Percentiles rank a stretch among this genome's conserved stretches.
Evolutionary conservation across 2,888 invertebrate species (phyloP).

Genomic region (Philonicus albiceps): DNA sequence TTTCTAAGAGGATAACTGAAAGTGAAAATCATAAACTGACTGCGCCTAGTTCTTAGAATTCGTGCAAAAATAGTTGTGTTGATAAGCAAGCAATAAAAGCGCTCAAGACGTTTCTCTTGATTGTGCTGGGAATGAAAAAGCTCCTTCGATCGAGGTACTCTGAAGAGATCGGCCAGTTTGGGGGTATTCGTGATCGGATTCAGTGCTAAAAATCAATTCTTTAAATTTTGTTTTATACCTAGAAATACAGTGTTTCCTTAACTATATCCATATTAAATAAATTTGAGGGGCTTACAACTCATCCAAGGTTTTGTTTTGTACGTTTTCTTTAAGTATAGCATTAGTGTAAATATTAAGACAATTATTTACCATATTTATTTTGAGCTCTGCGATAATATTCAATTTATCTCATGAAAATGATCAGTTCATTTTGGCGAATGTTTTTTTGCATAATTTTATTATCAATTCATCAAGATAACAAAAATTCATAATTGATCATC

Average conservation of each 20-base stretch:
- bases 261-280: not conserved
- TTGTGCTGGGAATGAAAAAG: not conserved
- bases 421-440: too few species aligned
- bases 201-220: not conserved
- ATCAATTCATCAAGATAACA: too few species aligned
- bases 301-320: not conserved
- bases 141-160: not conserved
- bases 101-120: not conserved
- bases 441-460: too few species aligned
- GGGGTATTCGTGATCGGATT: not conserved
- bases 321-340: not conserved
- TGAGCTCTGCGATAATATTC: too few species aligned
- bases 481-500: too few species aligned
- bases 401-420: too few species aligned
- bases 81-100: not conserved
- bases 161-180: not conserved
- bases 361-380: too few species aligned
- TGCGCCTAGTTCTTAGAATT: not conserved
- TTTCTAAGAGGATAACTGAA: not conserved
- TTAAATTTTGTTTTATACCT: not conserved
- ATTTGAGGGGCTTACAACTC: not conserved
- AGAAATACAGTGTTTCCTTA: not conserved
- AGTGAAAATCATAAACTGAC: not conserved
- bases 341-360: too few species aligned
- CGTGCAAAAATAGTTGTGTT: not conserved